These are phyloP conservation scores for Acridotheres tristis DNA, from an alignment of 2,797 vertebrate species.

Conservation along the genomic window DNA sequence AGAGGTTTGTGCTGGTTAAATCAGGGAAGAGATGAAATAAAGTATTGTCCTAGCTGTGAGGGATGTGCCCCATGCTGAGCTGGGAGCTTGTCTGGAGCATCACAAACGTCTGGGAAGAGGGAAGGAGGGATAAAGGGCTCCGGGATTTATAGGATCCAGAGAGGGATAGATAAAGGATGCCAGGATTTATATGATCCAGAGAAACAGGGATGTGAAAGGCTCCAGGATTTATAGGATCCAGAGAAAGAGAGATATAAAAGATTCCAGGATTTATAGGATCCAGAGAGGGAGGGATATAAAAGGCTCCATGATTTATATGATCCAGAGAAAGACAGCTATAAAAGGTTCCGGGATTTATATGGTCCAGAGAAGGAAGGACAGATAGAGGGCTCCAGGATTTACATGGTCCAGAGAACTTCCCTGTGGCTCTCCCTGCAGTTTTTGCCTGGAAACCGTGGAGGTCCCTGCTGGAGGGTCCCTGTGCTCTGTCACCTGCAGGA, in stretches of 20 bases:
- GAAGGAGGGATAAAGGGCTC: neutral
- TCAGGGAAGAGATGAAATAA: neutral
- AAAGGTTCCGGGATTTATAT: neutral
- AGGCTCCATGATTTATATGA: neutral
- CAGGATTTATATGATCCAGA: neutral
- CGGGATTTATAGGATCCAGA: neutral
- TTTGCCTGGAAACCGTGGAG: neutral
- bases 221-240: neutral
- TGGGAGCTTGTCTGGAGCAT: neutral
- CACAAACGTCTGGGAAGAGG: neutral
- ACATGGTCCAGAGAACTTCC: neutral
- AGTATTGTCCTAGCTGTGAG: neutral
- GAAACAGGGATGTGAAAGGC: neutral
- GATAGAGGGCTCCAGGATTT: neutral
- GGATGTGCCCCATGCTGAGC: fast-evolving
- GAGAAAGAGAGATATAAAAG: neutral
- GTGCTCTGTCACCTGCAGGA: neutral
- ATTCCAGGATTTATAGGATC: neutral
- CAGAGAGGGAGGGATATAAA: neutral
- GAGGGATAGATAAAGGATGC: neutral
- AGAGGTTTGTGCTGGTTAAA: neutral
- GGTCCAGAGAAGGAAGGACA: neutral
- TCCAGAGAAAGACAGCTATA: neutral
- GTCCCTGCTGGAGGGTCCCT: neutral
- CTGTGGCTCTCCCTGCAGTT: neutral